Conservation (phyloP, 2,797 vertebrate species). For the Botia kubotai region DNA sequence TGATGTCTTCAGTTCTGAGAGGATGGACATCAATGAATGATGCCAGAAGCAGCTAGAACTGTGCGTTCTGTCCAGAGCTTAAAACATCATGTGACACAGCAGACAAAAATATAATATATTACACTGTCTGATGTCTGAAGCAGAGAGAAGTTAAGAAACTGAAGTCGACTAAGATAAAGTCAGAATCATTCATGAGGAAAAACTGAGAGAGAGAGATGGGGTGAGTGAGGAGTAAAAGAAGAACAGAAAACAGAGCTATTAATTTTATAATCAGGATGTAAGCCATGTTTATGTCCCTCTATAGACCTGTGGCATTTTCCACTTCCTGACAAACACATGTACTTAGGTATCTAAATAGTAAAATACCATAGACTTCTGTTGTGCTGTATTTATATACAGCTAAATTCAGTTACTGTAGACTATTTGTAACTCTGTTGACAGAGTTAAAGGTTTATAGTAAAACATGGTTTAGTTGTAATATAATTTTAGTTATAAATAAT, state of each 20-base stretch:
- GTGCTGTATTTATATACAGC: background rate
- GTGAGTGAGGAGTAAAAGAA: conserved; percentile 2
- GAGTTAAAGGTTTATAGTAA: background rate
- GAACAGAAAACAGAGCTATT: conserved; percentile 32
- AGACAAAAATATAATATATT: conserved; percentile 62
- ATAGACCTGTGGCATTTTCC: conserved; percentile 12
- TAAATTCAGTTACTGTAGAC: background rate
- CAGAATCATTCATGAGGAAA: conserved; percentile 23
- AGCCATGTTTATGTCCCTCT: conserved; percentile 22
- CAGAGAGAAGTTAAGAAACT: background rate
- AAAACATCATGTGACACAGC: no score
- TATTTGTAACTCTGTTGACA: background rate
- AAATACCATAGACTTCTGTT: background rate
- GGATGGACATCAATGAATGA: no score
- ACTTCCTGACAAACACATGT: background rate
- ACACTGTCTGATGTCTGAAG: conserved; percentile 56
- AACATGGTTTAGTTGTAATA: no score
- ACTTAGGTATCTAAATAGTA: background rate
- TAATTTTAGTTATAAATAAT: no score
- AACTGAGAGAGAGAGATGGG: conserved; percentile 17
- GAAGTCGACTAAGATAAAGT: conserved; percentile 7
- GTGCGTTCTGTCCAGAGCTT: no score
- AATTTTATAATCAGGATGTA: conserved; percentile 30
- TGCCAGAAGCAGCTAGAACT: no score
- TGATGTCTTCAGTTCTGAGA: no score